Conservation (phyloP, 23 tunicate species). For the Halocynthia aurantium region DNA sequence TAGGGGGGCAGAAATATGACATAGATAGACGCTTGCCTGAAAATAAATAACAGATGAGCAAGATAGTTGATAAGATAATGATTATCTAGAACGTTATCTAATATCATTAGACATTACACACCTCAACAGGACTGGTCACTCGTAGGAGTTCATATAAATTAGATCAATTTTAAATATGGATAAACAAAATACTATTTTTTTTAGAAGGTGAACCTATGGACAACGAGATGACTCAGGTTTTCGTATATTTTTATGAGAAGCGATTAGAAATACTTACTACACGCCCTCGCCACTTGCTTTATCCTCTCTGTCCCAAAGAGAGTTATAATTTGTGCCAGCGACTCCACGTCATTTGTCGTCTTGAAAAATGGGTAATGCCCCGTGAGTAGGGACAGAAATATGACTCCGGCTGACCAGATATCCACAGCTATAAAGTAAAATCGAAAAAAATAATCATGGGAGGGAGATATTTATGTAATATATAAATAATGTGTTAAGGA, state of each 20-base stretch:
- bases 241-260: too few relatives aligned
- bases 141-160: too few relatives aligned
- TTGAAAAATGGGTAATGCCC: constrained; percentile 87
- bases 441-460: neutral
- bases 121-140: too few relatives aligned
- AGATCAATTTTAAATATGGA: too few relatives aligned
- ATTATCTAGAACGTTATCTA: too few relatives aligned
- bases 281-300: constrained; percentile 44
- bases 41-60: neutral
- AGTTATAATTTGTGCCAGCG: constrained; percentile 56
- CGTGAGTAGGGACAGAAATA: constrained; percentile 68
- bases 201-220: too few relatives aligned
- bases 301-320: constrained; percentile 73
- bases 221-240: too few relatives aligned
- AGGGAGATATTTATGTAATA: neutral
- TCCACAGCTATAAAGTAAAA: constrained; percentile 57
- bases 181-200: too few relatives aligned
- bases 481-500: too few relatives aligned
- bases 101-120: too few relatives aligned
- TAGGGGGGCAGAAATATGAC: constrained; percentile 39
- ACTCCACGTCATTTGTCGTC: constrained; percentile 64
- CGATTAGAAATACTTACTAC: constrained; percentile 34
- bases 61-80: too few relatives aligned
- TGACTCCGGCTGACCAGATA: constrained; percentile 96
- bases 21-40: constrained; percentile 47